Evolutionary conservation across 1,140 invertebrate genomes (phyloP), one percentile per base, ranked within the genome.

Genomic region (Heterodera carotae): DNA sequence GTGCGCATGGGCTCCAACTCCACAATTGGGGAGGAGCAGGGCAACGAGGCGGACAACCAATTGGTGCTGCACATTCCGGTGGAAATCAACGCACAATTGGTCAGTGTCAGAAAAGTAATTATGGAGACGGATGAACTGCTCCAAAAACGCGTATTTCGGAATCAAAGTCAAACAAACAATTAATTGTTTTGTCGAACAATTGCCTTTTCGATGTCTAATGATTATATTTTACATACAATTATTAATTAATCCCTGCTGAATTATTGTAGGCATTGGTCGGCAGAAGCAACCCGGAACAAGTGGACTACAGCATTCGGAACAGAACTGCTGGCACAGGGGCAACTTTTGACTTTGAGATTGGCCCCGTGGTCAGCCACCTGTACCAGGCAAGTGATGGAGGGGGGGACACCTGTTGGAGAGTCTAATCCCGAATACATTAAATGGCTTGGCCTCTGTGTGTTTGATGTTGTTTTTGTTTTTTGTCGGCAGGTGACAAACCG

Each of bases 291-390:
- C 72, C 72, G 59, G 33, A 59, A 15, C 72, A 74, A 62, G 56
- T 74, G 5, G 75, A 76, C 70, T 84, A 85, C 75, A 82, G 79
- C 25, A 79, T 85, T 22, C 75, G 75, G 15, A 86, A 86, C 75
- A 70, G 83, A 29, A 88, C 83, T 2, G 29, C n/a, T 2, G 84
- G 80, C 25, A 72, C 43, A 10, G 81, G 78, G 36, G 81, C 81
- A 4, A 81, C 77, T 15, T 85, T 88, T 67, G 86, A 87, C 60
- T 87, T 81, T 59, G 84, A 87, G 75, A 75, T 88, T 56, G 85
- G 85, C 8, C 85, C 85, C 48, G 75, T 87, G n/a, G 85, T 88
- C 39, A 83, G 80, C 10, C 85, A 87, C 80, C 71, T 87, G 15
- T 87, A 75, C 60, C 86, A 87, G 69, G 84, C 87, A 25, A 36